Evolutionary conservation across 1,140 invertebrate species (phyloP).

Genomic region (Temnothorax nylanderi): DNA sequence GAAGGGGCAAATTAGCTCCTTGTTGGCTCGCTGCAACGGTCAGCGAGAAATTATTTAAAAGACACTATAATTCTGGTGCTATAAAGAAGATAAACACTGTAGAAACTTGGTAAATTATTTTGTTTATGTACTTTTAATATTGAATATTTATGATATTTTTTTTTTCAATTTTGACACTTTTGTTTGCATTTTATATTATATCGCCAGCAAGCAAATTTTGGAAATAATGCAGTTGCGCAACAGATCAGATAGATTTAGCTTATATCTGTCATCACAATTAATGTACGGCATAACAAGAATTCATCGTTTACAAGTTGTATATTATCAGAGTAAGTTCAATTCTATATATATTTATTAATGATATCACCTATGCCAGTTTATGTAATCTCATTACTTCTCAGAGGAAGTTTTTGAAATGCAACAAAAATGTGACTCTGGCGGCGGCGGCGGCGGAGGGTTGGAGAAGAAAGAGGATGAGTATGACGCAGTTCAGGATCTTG

Average conservation of each 20-base stretch:
- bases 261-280: not conserved
- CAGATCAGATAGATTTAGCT: not conserved
- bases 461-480: too few species aligned
- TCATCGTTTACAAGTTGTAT: not conserved
- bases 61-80: not conserved
- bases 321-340: not conserved
- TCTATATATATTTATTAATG: slow-evolving; percentile 4
- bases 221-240: not conserved
- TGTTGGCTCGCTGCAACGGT: not conserved
- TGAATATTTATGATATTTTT: not conserved
- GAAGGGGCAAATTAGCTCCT: not conserved
- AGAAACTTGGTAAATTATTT: not conserved
- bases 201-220: not conserved
- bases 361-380: not conserved
- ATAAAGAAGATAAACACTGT: not conserved
- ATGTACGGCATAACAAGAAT: not conserved
- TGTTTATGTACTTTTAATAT: not conserved
- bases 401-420: not conserved
- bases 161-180: not conserved
- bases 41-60: not conserved
- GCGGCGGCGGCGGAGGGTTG: too few species aligned
- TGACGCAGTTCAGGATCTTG: not conserved
- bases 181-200: not conserved
- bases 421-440: not conserved
- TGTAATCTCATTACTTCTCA: not conserved